Percentiles rank a stretch among this genome's conserved stretches.
Conservation (phyloP, 2,113 vertebrate genomes). For the Thalassarche chlororhynchos region DNA sequence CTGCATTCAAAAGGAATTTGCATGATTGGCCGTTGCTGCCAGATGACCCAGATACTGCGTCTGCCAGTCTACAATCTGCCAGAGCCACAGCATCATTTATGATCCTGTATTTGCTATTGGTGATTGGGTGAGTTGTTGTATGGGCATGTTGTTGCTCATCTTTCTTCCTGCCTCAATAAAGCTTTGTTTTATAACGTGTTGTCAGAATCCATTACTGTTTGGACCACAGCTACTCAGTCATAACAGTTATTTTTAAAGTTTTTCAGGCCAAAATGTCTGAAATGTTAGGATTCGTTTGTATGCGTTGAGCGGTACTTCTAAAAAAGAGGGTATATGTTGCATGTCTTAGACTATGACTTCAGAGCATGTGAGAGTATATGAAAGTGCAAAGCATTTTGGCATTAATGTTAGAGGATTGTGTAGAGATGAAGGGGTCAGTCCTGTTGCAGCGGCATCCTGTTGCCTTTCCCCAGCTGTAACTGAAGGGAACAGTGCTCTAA, state of each 20-base stretch:
- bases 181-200: neutral
- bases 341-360: neutral
- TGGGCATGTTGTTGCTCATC: neutral
- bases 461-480: neutral
- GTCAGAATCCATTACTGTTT: neutral
- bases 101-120: neutral
- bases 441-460: neutral
- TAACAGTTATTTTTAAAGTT: neutral
- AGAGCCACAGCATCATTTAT: neutral
- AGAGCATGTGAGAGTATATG: rapidly evolving
- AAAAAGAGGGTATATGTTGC: neutral
- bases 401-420: neutral
- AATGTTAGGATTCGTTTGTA: neutral
- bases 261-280: neutral
- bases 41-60: neutral
- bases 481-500: neutral
- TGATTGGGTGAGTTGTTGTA: neutral
- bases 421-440: neutral
- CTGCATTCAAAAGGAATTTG: neutral
- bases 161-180: neutral
- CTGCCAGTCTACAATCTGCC: too few species aligned
- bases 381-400: neutral
- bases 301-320: rapidly evolving
- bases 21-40: neutral
- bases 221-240: neutral